Evolutionary conservation across 2,888 invertebrate species (phyloP).

Genomic region (Mythimna lalbum): DNA sequence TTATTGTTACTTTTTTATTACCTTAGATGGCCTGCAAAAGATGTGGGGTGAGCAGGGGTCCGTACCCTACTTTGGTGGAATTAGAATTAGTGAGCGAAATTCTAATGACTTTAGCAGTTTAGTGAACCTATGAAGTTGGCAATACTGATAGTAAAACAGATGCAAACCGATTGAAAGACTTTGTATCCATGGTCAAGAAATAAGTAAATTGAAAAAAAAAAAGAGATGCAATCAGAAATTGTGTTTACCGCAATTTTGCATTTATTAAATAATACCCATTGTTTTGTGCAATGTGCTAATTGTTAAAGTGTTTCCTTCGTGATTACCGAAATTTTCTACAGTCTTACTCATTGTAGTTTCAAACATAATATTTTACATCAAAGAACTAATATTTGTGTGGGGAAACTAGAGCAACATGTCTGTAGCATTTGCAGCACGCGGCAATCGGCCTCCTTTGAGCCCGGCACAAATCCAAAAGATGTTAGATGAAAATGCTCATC

Average conservation of each 20-base stretch:
- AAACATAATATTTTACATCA: neutral
- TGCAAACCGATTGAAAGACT: too few relatives aligned
- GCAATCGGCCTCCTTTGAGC: conserved; percentile 94
- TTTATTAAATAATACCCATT: neutral
- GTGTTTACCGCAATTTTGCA: neutral
- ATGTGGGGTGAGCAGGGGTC: too few relatives aligned
- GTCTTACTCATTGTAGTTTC: conserved; percentile 1
- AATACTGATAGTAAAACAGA: too few relatives aligned
- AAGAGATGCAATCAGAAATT: too few relatives aligned
- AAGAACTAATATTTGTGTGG: conserved; percentile 3
- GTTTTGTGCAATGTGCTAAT: neutral
- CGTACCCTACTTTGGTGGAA: too few relatives aligned
- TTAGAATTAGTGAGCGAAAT: too few relatives aligned
- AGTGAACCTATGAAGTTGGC: too few relatives aligned
- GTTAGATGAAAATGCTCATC: conserved; percentile 98
- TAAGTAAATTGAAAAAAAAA: too few relatives aligned
- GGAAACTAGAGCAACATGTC: conserved; percentile 89
- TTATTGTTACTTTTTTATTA: too few relatives aligned
- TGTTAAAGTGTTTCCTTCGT: conserved; percentile 2
- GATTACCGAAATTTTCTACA: neutral
- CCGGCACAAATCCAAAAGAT: conserved; percentile 98
- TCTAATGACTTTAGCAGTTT: too few relatives aligned
- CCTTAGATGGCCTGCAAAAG: too few relatives aligned
- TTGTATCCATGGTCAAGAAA: too few relatives aligned
- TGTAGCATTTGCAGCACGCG: conserved; percentile 93